phyloP scores from a whole-genome alignment of 2,888 invertebrate genomes.

The Keiferia lycopersicella region DNA sequence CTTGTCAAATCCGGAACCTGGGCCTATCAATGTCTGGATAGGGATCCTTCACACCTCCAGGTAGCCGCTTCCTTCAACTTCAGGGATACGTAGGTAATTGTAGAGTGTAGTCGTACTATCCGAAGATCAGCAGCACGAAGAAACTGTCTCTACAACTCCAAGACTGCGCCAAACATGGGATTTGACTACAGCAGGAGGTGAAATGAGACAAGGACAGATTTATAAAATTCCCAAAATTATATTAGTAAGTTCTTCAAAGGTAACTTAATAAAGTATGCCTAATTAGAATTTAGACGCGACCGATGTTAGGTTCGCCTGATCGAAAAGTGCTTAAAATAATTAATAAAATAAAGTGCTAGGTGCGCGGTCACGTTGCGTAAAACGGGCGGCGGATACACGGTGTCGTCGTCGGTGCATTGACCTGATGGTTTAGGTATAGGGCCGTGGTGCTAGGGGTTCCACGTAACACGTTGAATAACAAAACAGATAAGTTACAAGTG shows the following conservation, averaged over 20 bases:
- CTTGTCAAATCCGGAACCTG: background rate
- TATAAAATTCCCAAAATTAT: background rate
- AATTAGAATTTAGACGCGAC: background rate
- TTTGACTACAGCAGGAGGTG: background rate
- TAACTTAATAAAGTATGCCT: background rate
- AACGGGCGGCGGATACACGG: background rate
- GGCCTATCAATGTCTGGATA: conserved; percentile 16
- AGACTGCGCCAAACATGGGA: background rate
- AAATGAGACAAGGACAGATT: background rate
- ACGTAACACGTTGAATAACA: too few relatives aligned
- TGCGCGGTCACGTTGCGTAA: background rate
- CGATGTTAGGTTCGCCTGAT: background rate
- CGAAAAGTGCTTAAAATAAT: background rate
- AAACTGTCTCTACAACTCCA: conserved; percentile 10
- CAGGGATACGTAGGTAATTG: background rate
- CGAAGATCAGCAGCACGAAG: background rate
- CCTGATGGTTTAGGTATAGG: background rate
- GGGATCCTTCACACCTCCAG: background rate
- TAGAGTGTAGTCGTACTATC: background rate
- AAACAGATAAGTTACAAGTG: too few relatives aligned
- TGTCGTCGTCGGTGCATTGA: background rate
- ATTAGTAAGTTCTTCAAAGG: background rate
- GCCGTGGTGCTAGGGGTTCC: background rate
- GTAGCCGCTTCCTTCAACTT: background rate
- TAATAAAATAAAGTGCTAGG: background rate